Conservation (phyloP, 2,888 invertebrate species). For the Scaptomyza polygonia region DNA sequence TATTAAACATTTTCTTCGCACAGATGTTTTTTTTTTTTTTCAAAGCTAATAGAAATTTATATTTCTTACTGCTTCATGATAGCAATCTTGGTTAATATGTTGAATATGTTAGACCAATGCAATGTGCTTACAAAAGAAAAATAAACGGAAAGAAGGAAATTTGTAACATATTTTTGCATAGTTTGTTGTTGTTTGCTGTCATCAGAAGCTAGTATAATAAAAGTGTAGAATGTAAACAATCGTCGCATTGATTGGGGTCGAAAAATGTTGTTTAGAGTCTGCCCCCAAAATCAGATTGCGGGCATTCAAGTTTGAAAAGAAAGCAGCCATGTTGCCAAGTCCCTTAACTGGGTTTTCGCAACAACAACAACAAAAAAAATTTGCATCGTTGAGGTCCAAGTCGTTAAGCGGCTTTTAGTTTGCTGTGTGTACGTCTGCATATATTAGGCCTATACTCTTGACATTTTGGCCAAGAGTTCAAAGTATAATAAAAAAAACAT, state of each 20-base stretch:
- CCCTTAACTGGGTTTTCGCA: conserved; percentile 25
- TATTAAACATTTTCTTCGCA: too few relatives aligned
- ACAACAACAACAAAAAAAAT: too few relatives aligned
- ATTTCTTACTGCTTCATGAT: background rate
- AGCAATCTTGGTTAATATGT: background rate
- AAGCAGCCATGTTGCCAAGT: conserved; percentile 17
- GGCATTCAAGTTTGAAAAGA: conserved; percentile 17
- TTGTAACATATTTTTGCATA: conserved; percentile 21
- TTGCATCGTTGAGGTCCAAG: conserved; percentile 49
- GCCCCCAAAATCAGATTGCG: conserved; percentile 40
- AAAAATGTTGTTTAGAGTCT: conserved; percentile 47
- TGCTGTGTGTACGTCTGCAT: conserved; percentile 41
- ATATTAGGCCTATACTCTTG: conserved; percentile 49
- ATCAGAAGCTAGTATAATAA: conserved; percentile 34
- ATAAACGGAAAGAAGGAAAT: too few relatives aligned
- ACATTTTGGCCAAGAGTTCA: conserved; percentile 25
- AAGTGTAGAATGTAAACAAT: conserved; percentile 62
- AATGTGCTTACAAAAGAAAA: too few relatives aligned
- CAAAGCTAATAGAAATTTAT: too few relatives aligned
- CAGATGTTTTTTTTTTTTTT: too few relatives aligned
- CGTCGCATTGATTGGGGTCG: conserved; percentile 73
- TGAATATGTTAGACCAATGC: conserved; percentile 9
- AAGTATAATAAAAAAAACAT: conserved; percentile 20
- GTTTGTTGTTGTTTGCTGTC: conserved; percentile 15
- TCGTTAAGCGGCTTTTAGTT: conserved; percentile 45